Base-by-base conservation (phyloP, 23 tunicate species). In the Clavelina lepadiformis region DNA sequence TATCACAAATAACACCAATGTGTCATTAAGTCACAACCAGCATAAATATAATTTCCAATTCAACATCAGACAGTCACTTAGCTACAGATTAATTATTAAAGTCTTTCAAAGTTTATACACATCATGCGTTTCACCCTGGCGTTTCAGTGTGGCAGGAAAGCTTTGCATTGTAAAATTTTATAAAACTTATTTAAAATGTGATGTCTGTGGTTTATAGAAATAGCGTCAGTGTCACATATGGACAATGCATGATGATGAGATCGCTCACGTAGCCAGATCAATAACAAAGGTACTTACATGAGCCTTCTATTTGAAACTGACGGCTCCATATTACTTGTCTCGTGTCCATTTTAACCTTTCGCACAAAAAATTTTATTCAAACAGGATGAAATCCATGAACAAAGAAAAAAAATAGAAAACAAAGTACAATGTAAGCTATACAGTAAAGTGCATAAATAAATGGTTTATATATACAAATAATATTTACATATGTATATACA, bases 281-380 rank as follows among this genome's bases (percentile, higher is more conserved):
- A 5, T 5, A 53, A n/a, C 5, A 53, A 53, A 53, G 5, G 22
- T 6, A 75, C 93, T 71, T 59, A 86, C 95, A 66, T 29, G 85
- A 63, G 13, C 95, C 95, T 53, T 86, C 95, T 6, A 64, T 35
- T 24, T 61, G 68, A 28, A 47, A 41, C 3, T 72, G 69, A 37
- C 82, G 51, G 18, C 38, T 57, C 97, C 97, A 89, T 19, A 81
- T 54, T 1, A 89, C 73, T 36, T 75, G 81, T 35, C 97, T 46
- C 0, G 97, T 81, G 2, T 81, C 71, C 29, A 63, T 65, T 38
- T 89, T 89, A 28, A 89, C 88, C 82, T 89, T 68, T n/a, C n/a
- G n/a, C n/a, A n/a, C n/a, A 30, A 61, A 56, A 58, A 4, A 53
- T 5, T 13, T 23, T 6, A 7, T 56, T 55, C 11, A 54, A 54